A percentile compares a stretch with the other conserved stretches of the same genome.
These are phyloP conservation scores for Melikaiella ostensackeni DNA, from an alignment of 2,888 invertebrate genomes.

Conservation along the genomic window DNA sequence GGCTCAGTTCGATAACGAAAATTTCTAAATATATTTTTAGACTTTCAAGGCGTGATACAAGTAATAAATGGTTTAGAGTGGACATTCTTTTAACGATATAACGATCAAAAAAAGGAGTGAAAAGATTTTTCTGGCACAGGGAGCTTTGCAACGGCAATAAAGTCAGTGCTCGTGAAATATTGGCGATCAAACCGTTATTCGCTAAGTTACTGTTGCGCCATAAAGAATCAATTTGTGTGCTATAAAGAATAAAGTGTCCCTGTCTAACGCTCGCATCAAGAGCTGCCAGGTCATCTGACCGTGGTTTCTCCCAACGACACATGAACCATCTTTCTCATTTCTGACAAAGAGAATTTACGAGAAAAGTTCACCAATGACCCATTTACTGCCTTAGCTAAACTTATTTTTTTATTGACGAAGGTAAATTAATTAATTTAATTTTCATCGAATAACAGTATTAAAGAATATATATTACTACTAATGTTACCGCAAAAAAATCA, in stretches of 20 bases:
- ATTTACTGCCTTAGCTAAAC: too few species aligned
- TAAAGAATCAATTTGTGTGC: conserved; percentile 41
- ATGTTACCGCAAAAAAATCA: too few species aligned
- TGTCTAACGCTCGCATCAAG: conserved; percentile 30
- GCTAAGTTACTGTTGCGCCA: conserved; percentile 39
- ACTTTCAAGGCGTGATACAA: neutral
- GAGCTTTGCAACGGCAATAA: conserved; percentile 25
- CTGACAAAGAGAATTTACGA: conserved; percentile 12
- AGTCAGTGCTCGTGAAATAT: conserved; percentile 34
- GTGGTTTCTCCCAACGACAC: conserved; percentile 16
- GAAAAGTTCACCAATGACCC: too few species aligned
- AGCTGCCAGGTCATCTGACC: conserved; percentile 23
- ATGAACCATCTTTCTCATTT: conserved; percentile 14
- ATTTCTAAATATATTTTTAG: neutral
- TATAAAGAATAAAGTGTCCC: conserved; percentile 39
- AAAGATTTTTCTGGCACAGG: conserved; percentile 19
- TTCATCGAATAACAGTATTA: too few species aligned
- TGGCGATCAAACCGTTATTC: conserved; percentile 36
- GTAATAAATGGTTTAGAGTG: neutral
- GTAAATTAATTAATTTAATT: too few species aligned
- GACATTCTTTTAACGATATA: conserved; percentile 19
- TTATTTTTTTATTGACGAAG: too few species aligned
- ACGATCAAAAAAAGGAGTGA: neutral
- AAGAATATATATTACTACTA: too few species aligned
- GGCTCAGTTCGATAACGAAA: neutral